Conservation (phyloP, 2,797 vertebrate species). For the Labeo calbasu region DNA sequence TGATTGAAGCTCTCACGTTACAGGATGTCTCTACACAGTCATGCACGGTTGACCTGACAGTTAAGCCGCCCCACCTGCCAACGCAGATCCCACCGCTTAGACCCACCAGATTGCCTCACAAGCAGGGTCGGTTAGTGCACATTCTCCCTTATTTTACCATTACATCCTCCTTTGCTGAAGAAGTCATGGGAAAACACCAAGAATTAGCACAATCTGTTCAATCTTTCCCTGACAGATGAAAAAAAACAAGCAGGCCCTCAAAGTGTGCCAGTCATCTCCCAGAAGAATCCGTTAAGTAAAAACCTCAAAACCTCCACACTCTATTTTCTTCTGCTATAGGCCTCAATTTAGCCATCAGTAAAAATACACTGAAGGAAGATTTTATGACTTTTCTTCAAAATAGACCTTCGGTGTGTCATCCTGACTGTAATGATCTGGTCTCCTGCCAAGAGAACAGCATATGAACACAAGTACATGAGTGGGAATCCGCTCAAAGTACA, state of each 20-base stretch:
- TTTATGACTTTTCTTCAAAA: slow-evolving; percentile 46
- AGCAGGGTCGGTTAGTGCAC: neutral
- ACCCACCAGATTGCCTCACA: slow-evolving; percentile 6
- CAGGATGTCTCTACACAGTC: slow-evolving; percentile 49
- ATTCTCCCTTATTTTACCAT: neutral
- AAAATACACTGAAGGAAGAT: slow-evolving; percentile 51
- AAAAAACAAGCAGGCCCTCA: slow-evolving; percentile 21
- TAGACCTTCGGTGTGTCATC: slow-evolving; percentile 59
- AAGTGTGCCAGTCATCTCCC: slow-evolving; percentile 44
- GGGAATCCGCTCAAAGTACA: neutral
- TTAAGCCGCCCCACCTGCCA: slow-evolving; percentile 37
- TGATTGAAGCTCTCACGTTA: slow-evolving; percentile 51
- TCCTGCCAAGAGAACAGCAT: neutral
- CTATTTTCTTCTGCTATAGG: slow-evolving; percentile 12
- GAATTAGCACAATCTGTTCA: slow-evolving; percentile 33
- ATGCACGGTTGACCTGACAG: slow-evolving; percentile 53
- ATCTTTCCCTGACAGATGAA: slow-evolving; percentile 15
- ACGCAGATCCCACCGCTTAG: neutral
- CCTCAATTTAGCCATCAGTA: slow-evolving; percentile 44
- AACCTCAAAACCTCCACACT: slow-evolving; percentile 45
- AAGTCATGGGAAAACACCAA: slow-evolving; percentile 21
- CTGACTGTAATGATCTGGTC: slow-evolving; percentile 66
- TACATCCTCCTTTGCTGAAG: slow-evolving; percentile 6
- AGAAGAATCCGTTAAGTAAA: slow-evolving; percentile 29
- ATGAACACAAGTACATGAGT: neutral